phyloP scores from a whole-genome alignment of 2,113 vertebrate genomes.

The Thomomys bottae region DNA sequence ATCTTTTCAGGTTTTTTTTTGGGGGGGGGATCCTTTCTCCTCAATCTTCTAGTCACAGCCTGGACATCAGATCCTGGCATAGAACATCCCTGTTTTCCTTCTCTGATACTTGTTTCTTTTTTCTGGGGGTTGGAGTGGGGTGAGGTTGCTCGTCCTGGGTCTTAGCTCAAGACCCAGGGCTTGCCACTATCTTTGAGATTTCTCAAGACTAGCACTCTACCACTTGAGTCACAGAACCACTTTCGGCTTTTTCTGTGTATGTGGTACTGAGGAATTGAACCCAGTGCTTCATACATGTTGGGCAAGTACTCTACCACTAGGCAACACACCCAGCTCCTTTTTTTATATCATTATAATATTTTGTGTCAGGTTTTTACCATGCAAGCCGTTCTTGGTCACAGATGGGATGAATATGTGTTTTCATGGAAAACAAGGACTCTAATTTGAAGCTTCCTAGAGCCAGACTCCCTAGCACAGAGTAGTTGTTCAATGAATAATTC shows the following conservation, averaged over 20 bases:
- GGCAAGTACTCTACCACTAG: too few relatives aligned
- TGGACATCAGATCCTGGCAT: neutral
- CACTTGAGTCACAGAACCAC: too few relatives aligned
- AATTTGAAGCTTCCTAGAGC: neutral
- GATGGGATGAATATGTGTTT: neutral
- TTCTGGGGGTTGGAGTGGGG: too few relatives aligned
- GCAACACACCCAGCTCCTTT: too few relatives aligned
- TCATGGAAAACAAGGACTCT: neutral
- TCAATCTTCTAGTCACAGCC: neutral
- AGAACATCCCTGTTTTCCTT: neutral
- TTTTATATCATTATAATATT: neutral
- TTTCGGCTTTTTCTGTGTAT: too few relatives aligned
- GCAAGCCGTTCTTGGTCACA: neutral
- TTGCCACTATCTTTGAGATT: too few relatives aligned
- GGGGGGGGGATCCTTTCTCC: neutral
- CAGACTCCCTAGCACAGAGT: neutral
- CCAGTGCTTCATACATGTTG: too few relatives aligned
- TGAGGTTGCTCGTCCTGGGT: too few relatives aligned
- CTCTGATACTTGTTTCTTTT: neutral
- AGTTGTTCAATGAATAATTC: neutral
- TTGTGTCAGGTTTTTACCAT: neutral
- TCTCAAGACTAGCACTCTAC: too few relatives aligned
- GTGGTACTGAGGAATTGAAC: too few relatives aligned
- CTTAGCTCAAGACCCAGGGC: too few relatives aligned
- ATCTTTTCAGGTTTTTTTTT: neutral